Evolutionary conservation across 1,140 invertebrate genomes (phyloP).

Genomic region (Trachymyrmex septentrionalis): DNA sequence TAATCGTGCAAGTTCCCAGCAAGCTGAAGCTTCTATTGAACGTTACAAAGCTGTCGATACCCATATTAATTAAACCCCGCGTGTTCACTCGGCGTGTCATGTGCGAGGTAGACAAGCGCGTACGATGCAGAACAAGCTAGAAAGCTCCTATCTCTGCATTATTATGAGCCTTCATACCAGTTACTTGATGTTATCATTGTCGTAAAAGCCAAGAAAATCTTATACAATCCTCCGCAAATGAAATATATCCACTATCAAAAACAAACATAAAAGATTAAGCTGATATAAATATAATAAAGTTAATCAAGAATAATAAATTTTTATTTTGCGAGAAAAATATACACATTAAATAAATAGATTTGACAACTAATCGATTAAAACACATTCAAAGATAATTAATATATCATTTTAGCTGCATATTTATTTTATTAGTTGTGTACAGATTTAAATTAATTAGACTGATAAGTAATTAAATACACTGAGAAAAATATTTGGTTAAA

Average conservation of each 20-base stretch:
- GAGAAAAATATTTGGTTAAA: too few relatives aligned
- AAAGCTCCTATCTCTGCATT: conserved; percentile 53
- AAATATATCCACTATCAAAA: not conserved
- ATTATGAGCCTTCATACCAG: conserved; percentile 64
- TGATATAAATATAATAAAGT: not conserved
- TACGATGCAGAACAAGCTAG: conserved; percentile 61
- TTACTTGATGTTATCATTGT: conserved; percentile 67
- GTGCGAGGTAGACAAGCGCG: conserved; percentile 60
- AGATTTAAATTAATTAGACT: not conserved
- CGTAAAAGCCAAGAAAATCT: not conserved
- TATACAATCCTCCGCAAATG: not conserved
- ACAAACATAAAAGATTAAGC: not conserved
- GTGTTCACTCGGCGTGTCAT: conserved; percentile 62
- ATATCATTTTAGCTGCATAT: not conserved
- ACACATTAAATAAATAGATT: not conserved
- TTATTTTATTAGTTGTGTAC: not conserved
- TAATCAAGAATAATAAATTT: not conserved
- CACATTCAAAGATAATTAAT: not conserved
- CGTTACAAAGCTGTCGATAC: conserved; percentile 63
- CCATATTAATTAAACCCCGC: conserved; percentile 69
- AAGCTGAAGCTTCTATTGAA: conserved; percentile 31
- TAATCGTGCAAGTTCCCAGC: conserved; percentile 44
- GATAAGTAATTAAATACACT: not conserved
- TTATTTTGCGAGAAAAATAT: not conserved
- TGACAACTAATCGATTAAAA: not conserved